phyloP scores from a whole-genome alignment of 64 coral and sea anemone genomes.

The Porites australiensis region DNA sequence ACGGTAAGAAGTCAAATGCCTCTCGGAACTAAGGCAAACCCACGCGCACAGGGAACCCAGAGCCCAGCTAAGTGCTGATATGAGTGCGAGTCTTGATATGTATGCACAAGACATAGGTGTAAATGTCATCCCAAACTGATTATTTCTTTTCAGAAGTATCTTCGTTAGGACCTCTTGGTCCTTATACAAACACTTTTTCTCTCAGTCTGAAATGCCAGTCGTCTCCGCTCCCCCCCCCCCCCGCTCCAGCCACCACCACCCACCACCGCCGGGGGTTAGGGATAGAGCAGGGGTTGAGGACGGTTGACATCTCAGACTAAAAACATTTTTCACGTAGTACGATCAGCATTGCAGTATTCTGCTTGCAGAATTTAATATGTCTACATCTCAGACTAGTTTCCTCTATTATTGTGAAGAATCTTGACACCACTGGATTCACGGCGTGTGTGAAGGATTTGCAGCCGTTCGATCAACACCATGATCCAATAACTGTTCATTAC shows the following conservation, averaged over 20 bases:
- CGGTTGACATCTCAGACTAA: background rate
- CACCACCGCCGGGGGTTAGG: no score
- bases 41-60: no score
- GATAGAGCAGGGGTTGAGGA: background rate
- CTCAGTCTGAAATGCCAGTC: no score
- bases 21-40: no score
- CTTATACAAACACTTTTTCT: background rate
- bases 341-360: no score
- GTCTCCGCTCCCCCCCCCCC: no score
- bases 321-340: no score
- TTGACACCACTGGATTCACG: constrained; percentile 36
- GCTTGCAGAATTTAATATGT: no score
- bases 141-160: background rate
- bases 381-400: background rate
- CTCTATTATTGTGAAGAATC: constrained; percentile 1
- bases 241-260: no score
- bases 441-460: constrained; percentile 85
- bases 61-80: no score
- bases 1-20: no score
- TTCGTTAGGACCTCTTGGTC: background rate
- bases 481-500: constrained; percentile 71
- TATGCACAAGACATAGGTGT: background rate
- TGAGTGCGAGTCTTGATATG: no score
- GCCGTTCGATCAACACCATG: constrained; percentile 52
- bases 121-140: background rate